Evolutionary conservation across 2,113 vertebrate species (phyloP).

Genomic region (Rhynchomys soricoides): DNA sequence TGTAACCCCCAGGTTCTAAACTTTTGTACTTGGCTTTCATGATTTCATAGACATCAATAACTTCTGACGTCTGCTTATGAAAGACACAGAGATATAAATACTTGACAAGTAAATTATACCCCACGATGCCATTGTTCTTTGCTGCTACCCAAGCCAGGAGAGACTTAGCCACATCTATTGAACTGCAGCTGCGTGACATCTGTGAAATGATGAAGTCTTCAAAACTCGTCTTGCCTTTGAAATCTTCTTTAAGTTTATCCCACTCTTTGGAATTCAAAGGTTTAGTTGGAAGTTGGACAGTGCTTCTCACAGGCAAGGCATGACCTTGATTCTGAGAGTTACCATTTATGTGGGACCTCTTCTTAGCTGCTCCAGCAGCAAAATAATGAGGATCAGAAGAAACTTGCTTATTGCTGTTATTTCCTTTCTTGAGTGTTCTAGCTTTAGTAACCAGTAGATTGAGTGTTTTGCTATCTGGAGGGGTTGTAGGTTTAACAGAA

Average conservation of each 20-base stretch:
- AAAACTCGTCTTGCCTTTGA: conserved; percentile 81
- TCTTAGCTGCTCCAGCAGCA: conserved; percentile 89
- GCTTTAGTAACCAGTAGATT: conserved; percentile 37
- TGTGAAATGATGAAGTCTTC: conserved; percentile 86
- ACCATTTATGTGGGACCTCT: conserved; percentile 66
- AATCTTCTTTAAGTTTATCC: conserved; percentile 86
- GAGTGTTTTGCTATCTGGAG: conserved; percentile 67
- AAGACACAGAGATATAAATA: conserved; percentile 92
- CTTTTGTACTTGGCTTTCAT: conserved; percentile 90
- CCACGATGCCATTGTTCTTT: conserved; percentile 87
- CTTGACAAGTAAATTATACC: conserved; percentile 89
- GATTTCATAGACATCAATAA: conserved; percentile 92
- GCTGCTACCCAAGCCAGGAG: conserved; percentile 90
- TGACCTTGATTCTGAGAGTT: neutral
- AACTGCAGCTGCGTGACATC: conserved; percentile 80
- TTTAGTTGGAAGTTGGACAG: conserved; percentile 84
- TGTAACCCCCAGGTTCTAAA: conserved; percentile 90
- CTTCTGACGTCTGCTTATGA: conserved; percentile 87
- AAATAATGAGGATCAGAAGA: conserved; percentile 79
- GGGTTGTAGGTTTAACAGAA: conserved; percentile 67
- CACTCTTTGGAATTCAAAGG: conserved; percentile 90
- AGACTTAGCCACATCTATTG: conserved; percentile 92
- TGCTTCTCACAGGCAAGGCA: rapidly evolving
- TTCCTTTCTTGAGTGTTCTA: conserved; percentile 52
- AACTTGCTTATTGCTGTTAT: neutral